Base-by-base conservation (phyloP, 2,113 vertebrate genomes). In the Poecile atricapillus region DNA sequence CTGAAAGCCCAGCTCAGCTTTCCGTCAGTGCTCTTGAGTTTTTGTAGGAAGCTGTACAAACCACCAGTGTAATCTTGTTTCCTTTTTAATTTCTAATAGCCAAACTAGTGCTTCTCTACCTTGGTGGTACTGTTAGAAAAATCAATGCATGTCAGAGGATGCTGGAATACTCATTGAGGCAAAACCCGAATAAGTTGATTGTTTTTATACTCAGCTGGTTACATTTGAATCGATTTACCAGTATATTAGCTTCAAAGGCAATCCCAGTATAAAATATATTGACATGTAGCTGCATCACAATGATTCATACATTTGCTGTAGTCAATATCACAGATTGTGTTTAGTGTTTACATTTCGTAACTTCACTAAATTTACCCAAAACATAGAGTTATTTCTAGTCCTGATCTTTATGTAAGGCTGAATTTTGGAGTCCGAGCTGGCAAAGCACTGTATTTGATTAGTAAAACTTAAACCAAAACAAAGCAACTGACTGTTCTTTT, bases 301-400 rank as follows among this genome's bases (percentile, higher is more conserved):
- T 92, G 89, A 96, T 91, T 95, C 94, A 93, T 95, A 35, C 67
- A 56, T 55, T 91, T 94, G 71, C 55, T 86, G 85, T 35, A 80
- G 83, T 95, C 87, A 50, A 67, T 95, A 90, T 59, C 75, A 89
- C 90, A 96, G 92, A 90, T 86, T 95, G 91, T 95, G 83, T 97
- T 92, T 94, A 90, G 18, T 90, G 78, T 94, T 94, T 94, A 53
- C 59, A 62, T 92, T 90, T 83, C 35, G 4, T 60, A 10, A 7
- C 20, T 74, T 88, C 63, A 13, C 27, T 21, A 67, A 85, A 35
- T 88, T 95, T 96, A 86, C 59, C 37, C 71, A 91, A 94, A 95
- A 91, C 79, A 93, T 8, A 2, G 60, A 93, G 90, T 65, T 93
- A 93, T 94, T 91, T 93, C 87, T 80, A 53, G 63, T 83, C 44